phyloP scores from a whole-genome alignment of 2,113 vertebrate species.

The Hyla sarda region DNA sequence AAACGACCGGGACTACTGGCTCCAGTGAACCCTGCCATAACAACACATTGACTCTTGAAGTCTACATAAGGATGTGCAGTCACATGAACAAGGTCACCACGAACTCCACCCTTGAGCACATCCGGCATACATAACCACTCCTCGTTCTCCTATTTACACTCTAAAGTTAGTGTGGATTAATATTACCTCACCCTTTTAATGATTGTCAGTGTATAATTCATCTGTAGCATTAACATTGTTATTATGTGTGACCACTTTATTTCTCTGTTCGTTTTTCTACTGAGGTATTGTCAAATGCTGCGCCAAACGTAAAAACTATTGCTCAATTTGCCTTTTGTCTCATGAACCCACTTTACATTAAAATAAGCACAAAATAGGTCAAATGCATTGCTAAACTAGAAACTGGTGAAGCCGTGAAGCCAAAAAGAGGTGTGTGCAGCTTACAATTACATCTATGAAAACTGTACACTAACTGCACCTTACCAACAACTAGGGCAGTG shows the following conservation, averaged over 20 bases:
- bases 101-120: background rate
- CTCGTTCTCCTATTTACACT: background rate
- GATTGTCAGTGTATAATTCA: background rate
- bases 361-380: no score
- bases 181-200: background rate
- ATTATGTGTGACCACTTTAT: background rate
- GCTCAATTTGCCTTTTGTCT: no score
- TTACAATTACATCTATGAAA: no score
- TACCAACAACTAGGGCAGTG: no score
- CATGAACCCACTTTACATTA: no score
- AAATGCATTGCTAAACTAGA: no score
- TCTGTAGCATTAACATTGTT: background rate
- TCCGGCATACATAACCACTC: background rate
- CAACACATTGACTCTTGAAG: background rate
- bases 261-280: background rate
- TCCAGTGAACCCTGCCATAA: no score
- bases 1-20: no score
- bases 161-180: background rate
- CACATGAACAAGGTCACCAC: background rate
- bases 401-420: no score
- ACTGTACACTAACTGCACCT: no score
- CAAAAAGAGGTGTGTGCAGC: no score
- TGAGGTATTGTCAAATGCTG: background rate
- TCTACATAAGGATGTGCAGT: background rate
- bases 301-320: no score